These are phyloP conservation scores for Drosophila merina DNA, from an alignment of 2,888 invertebrate species.

Conservation along the genomic window DNA sequence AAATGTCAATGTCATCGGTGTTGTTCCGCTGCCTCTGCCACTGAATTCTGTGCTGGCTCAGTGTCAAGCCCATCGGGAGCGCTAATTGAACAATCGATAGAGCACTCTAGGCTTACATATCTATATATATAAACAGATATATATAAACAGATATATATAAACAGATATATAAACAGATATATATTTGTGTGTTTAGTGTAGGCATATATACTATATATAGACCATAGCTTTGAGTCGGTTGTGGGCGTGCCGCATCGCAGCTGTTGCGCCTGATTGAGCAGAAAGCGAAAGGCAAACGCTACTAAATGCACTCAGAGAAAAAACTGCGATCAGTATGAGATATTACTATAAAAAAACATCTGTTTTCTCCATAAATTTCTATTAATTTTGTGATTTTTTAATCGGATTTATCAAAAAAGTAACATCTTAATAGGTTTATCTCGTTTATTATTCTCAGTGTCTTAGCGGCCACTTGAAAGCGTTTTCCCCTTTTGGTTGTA, in stretches of 20 bases:
- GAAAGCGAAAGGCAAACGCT: constrained; percentile 67
- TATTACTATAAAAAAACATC: background rate
- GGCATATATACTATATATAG: constrained; percentile 30
- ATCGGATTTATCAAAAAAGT: too few relatives aligned
- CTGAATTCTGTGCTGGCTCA: constrained; percentile 35
- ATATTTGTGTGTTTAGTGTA: constrained; percentile 18
- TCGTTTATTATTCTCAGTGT: background rate
- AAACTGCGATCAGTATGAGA: background rate
- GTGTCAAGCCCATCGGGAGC: constrained; percentile 54
- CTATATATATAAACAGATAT: constrained; percentile 1
- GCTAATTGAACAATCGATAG: constrained; percentile 76
- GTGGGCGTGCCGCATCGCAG: constrained; percentile 61
- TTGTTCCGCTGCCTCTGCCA: constrained; percentile 24
- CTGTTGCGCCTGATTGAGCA: constrained; percentile 74
- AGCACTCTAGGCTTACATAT: constrained; percentile 43
- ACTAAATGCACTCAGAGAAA: constrained; percentile 19
- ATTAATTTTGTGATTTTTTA: too few relatives aligned
- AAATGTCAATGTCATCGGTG: constrained; percentile 71
- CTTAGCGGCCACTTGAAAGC: constrained; percentile 63
- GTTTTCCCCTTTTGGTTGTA: constrained; percentile 42
- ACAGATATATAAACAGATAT: constrained; percentile 30
- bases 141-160: constrained; percentile 37
- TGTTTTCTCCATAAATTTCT: too few relatives aligned
- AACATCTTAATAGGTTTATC: too few relatives aligned
- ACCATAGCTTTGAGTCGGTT: constrained; percentile 19